phyloP scores from a whole-genome alignment of 2,888 invertebrate species.

The Calephelis perditalis region DNA sequence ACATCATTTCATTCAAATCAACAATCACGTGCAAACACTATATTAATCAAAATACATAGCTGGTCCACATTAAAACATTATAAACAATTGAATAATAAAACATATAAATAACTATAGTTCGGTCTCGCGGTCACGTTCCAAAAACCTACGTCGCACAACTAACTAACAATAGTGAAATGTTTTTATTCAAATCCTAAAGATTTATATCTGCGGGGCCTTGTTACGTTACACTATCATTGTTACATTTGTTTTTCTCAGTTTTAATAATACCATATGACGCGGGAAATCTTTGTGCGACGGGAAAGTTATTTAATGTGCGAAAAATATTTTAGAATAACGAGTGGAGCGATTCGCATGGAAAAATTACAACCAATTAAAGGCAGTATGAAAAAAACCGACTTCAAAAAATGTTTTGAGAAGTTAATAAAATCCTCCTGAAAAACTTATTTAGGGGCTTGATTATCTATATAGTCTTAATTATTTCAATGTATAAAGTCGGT shows the following conservation, averaged over 20 bases:
- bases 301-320: slow-evolving; percentile 10
- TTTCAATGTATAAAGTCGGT: no score
- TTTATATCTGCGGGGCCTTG: slow-evolving; percentile 10
- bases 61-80: slow-evolving; percentile 17
- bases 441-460: no score
- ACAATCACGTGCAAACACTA: slow-evolving; percentile 30
- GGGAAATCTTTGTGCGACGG: slow-evolving; percentile 7
- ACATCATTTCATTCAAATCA: slow-evolving; percentile 37
- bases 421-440: no score
- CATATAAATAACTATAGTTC: slow-evolving; percentile 9
- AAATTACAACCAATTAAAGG: no score
- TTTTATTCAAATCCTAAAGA: slow-evolving; percentile 11
- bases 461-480: no score
- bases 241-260: slow-evolving; percentile 7
- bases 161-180: slow-evolving; percentile 10
- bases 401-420: no score
- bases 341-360: no score
- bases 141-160: slow-evolving; percentile 2
- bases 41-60: slow-evolving; percentile 19
- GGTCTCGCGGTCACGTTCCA: slow-evolving; percentile 6
- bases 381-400: no score
- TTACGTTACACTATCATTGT: slow-evolving; percentile 8
- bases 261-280: slow-evolving; percentile 11
- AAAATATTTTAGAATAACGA: neutral
- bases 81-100: slow-evolving; percentile 24